Base-by-base conservation (phyloP, 2,888 invertebrate genomes). In the Apotomis betuletana region DNA sequence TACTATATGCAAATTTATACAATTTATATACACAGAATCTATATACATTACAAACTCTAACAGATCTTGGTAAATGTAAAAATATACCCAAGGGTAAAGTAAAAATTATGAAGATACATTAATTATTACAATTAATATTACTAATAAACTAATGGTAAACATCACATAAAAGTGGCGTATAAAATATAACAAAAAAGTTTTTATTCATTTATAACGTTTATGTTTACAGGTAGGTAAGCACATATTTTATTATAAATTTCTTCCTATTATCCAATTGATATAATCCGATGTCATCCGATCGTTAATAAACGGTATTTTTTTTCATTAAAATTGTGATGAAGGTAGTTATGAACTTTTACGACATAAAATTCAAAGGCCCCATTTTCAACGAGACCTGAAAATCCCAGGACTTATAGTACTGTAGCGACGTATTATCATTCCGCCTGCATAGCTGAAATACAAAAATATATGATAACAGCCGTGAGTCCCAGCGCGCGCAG, bases 61-160 rank as follows among this genome's bases (percentile, higher is more conserved):
- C 90, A 91, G 90, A 90, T 90, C 90, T 84, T 77, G 74, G 78
- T 78, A 81, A 78, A 78, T 71, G 79, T 76, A 79, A 77, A 76
- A 79, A 77, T 75, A 79, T 76, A 76, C 71, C 64, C 68, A 73
- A 74, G 67, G 73, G 74, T 78, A 76, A 78, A 77, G 70, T 74
- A 74, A 58, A 68, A 61, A 62, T 61, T 70, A 65, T 46, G 49
- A 57, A 65, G 55, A 67, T 74, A 75, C 69, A 73, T 77, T 77
- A 76, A 74, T 61, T 74, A 77, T 73, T 74, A 75, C 69, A 73
- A 76, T 77, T 75, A 74, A 63, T 74, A 77, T 73, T 75, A 77
- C 75, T 76, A 76, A 75, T 79, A 77, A 85, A 82, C 85, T 90
- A 89, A 85, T 90, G 90, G 90, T 90, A 86, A 90, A 85, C 88